Evolutionary conservation across 2,797 vertebrate genomes (phyloP).

Genomic region (Lates japonicus): DNA sequence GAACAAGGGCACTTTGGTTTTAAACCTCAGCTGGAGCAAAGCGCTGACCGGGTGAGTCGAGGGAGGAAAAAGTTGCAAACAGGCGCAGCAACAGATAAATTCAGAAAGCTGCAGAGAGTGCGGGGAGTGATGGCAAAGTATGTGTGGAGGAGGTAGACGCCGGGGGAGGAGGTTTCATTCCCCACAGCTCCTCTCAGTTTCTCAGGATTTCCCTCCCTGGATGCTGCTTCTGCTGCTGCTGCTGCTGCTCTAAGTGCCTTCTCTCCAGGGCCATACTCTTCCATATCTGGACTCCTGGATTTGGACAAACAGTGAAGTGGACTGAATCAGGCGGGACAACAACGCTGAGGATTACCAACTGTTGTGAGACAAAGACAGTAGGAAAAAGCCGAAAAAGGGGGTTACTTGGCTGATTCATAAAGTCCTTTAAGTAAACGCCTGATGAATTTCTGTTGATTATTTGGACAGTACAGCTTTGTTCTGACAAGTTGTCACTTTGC

Average conservation of each 20-base stretch:
- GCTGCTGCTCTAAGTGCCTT: conserved; percentile 51
- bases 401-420: conserved; percentile 17
- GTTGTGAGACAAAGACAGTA: neutral
- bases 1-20: conserved; percentile 26
- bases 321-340: conserved; percentile 6
- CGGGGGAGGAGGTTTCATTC: conserved; percentile 57
- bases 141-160: conserved; percentile 64
- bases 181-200: conserved; percentile 64
- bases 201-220: conserved; percentile 69
- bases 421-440: conserved; percentile 8
- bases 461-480: conserved; percentile 8
- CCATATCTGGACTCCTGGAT: conserved; percentile 74
- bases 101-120: conserved; percentile 43
- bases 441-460: neutral
- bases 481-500: neutral
- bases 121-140: conserved; percentile 66
- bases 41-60: conserved; percentile 13
- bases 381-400: neutral
- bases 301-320: conserved; percentile 46
- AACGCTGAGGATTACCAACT: conserved; percentile 31
- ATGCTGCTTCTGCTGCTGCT: conserved; percentile 43
- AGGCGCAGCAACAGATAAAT: conserved; percentile 63
- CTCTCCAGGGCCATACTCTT: conserved; percentile 57
- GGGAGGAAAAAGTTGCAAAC: conserved; percentile 48
- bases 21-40: conserved; percentile 30